Base-by-base conservation (phyloP, 2,113 vertebrate species). In the Rutilus rutilus region DNA sequence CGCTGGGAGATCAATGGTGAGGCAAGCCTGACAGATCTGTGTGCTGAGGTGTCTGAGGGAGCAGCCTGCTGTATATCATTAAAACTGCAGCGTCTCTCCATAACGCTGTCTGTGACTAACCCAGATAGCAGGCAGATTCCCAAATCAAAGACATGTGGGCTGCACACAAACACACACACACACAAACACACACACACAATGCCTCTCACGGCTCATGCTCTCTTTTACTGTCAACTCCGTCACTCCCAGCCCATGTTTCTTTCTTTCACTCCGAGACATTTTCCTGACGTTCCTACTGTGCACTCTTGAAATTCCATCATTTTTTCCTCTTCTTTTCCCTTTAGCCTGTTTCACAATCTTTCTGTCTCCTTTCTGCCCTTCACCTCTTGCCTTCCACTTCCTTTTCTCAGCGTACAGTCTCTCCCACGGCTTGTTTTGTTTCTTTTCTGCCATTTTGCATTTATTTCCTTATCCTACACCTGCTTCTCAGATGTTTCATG, bases 41-140 rank as follows among this genome's bases (percentile, higher is more conserved):
- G 81, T 86, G 83, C 81, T 85, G 87, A 90, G 87, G 89, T 91
- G 90, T 91, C 89, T 88, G 87, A 88, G 87, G 42, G 36, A 88
- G 83, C 89, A 84, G 88, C 87, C 90, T 91, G 88, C 89, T 90
- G 90, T 89, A 90, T 91, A 89, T 91, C 90, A 91, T 91, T 91
- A 91, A 85, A 74, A 77, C 85, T 71, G 82, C 67, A 83, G 81
- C 23, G 86, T 83, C 89, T 89, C 82, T 79, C 69, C 67, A 39
- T 87, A 82, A 83, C 80, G 76, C 87, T 89, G 86, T 85, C 85
- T 90, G 85, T 69, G 90, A 85, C 85, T 90, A 89, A 90, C 89
- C 89, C 87, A 88, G 87, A 91, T 90, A 88, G 87, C 84, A 89
- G 89, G 86, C 82, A 88, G 89, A 87, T 86, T 90, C 83, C 82